phyloP scores from a whole-genome alignment of 1,140 invertebrate species.

The Brachionus plicatilis region DNA sequence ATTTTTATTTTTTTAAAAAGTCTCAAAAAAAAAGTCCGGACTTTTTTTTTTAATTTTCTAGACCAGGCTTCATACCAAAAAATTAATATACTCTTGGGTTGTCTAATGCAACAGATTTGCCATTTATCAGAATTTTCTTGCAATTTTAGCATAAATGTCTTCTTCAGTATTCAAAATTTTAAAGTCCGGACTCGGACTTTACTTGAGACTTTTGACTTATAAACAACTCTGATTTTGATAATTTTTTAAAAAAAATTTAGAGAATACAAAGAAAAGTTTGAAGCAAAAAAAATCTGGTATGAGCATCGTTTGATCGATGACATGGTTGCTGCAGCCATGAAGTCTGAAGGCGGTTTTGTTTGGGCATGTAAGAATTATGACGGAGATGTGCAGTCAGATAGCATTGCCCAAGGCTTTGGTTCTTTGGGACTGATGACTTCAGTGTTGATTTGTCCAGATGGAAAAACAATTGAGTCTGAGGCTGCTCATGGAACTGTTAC shows the following conservation, averaged over 20 bases:
- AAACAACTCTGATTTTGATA: too few relatives aligned
- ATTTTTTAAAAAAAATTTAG: conserved; percentile 50
- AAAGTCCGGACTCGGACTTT: too few relatives aligned
- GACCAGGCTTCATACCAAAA: too few relatives aligned
- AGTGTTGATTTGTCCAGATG: conserved; percentile 56
- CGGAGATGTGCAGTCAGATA: conserved; percentile 96
- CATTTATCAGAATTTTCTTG: too few relatives aligned
- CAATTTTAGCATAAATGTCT: too few relatives aligned
- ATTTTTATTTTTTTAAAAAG: too few relatives aligned
- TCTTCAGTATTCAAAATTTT: too few relatives aligned
- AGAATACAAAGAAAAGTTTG: conserved; percentile 77
- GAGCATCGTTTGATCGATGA: conserved; percentile 98
- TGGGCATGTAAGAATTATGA: conserved; percentile 99
- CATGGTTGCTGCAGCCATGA: conserved; percentile 97
- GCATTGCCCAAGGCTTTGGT: conserved; percentile 79
- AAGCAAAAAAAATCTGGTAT: conserved; percentile 87
- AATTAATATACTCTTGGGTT: too few relatives aligned
- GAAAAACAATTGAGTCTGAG: conserved; percentile 57
- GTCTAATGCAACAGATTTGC: too few relatives aligned
- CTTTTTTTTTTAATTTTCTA: too few relatives aligned
- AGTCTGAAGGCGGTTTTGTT: conserved; percentile 94
- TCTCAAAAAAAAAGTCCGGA: too few relatives aligned
- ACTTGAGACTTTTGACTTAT: too few relatives aligned
- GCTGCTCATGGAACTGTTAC: conserved; percentile 58
- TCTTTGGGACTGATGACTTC: conserved; percentile 57